phyloP scores from a whole-genome alignment of 2,113 vertebrate genomes.

The Panurus biarmicus region DNA sequence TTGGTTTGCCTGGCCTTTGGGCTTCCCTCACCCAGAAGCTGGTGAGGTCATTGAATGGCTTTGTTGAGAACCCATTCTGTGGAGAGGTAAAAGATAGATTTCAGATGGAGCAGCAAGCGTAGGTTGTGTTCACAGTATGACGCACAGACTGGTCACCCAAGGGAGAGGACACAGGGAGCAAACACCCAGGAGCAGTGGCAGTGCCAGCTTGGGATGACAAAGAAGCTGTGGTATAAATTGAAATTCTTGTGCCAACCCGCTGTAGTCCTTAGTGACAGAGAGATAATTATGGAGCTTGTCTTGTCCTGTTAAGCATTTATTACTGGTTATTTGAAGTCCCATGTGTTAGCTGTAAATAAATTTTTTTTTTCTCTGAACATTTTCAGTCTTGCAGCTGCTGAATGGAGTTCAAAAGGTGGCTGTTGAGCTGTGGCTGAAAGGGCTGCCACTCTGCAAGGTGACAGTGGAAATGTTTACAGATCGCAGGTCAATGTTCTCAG shows the following conservation, averaged over 20 bases:
- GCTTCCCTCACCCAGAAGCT: neutral
- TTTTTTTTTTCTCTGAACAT: neutral
- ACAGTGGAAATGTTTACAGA: neutral
- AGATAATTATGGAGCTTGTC: neutral
- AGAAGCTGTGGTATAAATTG: neutral
- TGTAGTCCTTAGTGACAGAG: neutral
- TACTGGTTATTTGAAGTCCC: neutral
- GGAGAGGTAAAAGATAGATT: neutral
- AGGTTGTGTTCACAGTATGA: neutral
- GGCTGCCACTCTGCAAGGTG: neutral
- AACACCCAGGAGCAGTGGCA: neutral
- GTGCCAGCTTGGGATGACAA: neutral
- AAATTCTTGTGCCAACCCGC: neutral
- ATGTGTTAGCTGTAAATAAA: conserved; percentile 20
- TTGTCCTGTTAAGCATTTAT: neutral
- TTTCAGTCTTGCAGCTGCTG: neutral
- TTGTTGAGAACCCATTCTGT: neutral
- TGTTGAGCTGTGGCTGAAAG: neutral
- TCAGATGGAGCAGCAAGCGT: rapidly evolving
- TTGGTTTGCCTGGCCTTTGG: rapidly evolving
- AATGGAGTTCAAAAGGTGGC: neutral
- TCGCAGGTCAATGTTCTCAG: neutral
- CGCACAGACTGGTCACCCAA: neutral
- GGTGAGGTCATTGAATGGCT: rapidly evolving
- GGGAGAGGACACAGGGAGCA: neutral